A percentile compares a stretch with the other conserved stretches of the same genome.
Conservation (phyloP, 2,797 vertebrate genomes). For the Ctenopoma multispine region DNA sequence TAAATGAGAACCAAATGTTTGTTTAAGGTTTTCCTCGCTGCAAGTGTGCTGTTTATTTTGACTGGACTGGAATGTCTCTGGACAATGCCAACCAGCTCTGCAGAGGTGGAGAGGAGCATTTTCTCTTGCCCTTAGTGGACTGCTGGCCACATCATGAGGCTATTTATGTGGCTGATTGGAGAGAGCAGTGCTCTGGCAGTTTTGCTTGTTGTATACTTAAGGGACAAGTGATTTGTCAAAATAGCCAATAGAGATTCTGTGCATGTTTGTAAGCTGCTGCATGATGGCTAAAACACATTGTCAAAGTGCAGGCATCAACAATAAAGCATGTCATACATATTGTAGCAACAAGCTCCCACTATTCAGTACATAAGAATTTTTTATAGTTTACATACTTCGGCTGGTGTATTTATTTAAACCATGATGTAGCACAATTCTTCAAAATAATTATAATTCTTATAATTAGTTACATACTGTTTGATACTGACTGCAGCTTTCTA, state of each 20-base stretch:
- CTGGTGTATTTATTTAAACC: conserved; percentile 2
- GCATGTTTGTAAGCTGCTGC: conserved; percentile 7
- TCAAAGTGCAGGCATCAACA: conserved; percentile 19
- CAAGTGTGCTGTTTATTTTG: conserved; percentile 80
- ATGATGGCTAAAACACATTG: background rate
- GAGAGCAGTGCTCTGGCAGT: conserved; percentile 37
- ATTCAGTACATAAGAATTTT: conserved; percentile 2
- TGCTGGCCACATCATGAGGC: conserved; percentile 43
- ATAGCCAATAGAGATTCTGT: conserved; percentile 31
- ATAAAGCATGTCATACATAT: background rate
- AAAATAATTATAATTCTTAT: no score
- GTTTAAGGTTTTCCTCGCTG: conserved; percentile 77
- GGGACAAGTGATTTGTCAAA: conserved; percentile 37
- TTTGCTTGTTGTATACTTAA: conserved; percentile 17
- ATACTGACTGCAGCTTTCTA: background rate
- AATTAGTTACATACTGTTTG: background rate
- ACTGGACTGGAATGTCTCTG: conserved; percentile 79
- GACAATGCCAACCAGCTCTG: conserved; percentile 72
- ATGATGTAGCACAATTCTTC: background rate
- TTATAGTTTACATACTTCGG: background rate
- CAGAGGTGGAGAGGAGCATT: conserved; percentile 56
- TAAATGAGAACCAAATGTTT: conserved; percentile 87
- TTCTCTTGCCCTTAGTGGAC: conserved; percentile 48
- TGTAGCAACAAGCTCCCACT: background rate
- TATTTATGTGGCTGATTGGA: conserved; percentile 70